phyloP scores from a whole-genome alignment of 2,113 vertebrate genomes.

The Eublepharis macularius region DNA sequence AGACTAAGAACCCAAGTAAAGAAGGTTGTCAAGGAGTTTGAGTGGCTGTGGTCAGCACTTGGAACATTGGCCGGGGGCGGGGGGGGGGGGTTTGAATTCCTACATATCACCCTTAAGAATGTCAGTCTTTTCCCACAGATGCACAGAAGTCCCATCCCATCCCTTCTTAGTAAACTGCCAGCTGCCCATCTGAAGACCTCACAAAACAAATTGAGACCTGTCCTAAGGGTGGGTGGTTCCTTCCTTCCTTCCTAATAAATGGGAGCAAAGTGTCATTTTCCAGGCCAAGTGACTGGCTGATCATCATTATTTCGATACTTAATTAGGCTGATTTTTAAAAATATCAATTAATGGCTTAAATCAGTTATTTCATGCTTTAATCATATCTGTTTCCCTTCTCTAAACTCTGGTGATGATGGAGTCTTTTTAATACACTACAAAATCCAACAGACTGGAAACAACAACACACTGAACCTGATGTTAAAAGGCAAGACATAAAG shows the following conservation, averaged over 20 bases:
- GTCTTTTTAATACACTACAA: neutral
- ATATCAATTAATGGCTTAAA: neutral
- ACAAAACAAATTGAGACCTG: neutral
- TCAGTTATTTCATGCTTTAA: neutral
- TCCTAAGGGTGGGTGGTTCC: too few relatives aligned
- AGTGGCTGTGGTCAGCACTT: too few relatives aligned
- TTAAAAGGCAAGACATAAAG: accelerated
- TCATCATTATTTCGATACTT: neutral
- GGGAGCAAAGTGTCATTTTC: neutral
- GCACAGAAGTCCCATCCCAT: too few relatives aligned
- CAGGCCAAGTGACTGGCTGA: neutral
- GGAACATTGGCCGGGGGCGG: too few relatives aligned
- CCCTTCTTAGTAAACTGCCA: neutral
- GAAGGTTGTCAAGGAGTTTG: too few relatives aligned
- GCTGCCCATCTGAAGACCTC: neutral
- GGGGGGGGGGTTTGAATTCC: too few relatives aligned
- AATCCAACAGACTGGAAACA: neutral
- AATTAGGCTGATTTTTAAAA: neutral
- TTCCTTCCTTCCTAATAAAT: too few relatives aligned
- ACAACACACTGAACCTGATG: accelerated
- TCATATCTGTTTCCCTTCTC: neutral
- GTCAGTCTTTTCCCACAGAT: neutral
- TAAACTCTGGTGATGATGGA: neutral
- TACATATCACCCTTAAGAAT: neutral
- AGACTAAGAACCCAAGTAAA: too few relatives aligned